Conservation (phyloP, 2,113 vertebrate species). For the Ptilonorhynchus violaceus region DNA sequence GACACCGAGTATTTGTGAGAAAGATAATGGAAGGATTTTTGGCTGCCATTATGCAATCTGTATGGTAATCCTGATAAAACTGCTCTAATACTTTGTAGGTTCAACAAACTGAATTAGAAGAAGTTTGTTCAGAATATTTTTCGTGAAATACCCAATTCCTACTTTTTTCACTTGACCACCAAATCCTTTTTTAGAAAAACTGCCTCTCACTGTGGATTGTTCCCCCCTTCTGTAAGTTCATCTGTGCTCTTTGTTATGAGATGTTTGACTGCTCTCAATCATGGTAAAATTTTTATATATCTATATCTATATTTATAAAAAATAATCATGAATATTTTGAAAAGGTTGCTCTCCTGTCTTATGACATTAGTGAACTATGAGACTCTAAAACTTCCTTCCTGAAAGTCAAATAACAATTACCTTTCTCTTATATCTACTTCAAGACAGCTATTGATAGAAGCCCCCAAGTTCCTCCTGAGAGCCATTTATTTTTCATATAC, state of each 20-base stretch:
- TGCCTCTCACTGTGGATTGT: background rate
- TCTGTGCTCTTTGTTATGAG: background rate
- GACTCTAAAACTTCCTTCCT: background rate
- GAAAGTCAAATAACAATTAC: background rate
- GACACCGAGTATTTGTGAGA: background rate
- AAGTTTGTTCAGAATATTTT: background rate
- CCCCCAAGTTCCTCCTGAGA: background rate
- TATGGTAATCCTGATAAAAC: background rate
- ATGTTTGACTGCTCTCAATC: background rate
- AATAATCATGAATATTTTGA: background rate
- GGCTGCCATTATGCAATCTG: background rate
- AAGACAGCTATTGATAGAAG: background rate
- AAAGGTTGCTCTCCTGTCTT: background rate
- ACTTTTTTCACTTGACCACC: background rate
- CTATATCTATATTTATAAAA: background rate
- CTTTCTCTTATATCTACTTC: background rate
- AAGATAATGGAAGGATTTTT: background rate
- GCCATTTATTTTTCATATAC: background rate
- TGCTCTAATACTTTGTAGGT: background rate
- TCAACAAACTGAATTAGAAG: background rate
- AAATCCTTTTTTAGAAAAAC: background rate
- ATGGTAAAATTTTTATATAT: background rate
- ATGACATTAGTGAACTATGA: background rate
- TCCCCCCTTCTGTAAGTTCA: background rate
- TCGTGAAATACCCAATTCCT: background rate